Percentiles rank a stretch among this genome's conserved stretches.
Evolutionary conservation across 2,888 invertebrate species (phyloP).

Genomic region (Cerastis leucographa): DNA sequence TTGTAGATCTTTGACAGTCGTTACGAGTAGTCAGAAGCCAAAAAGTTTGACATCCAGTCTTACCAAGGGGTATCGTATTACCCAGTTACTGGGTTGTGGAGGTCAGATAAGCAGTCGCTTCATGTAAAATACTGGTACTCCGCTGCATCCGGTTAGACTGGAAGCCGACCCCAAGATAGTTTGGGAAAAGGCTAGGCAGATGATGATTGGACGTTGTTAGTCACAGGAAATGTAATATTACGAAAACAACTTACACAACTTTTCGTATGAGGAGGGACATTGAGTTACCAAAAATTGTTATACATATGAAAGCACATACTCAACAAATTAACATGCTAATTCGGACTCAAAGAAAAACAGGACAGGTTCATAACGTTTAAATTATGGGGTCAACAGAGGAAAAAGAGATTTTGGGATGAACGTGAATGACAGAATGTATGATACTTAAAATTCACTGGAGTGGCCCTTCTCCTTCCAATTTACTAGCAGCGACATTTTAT

Average conservation of each 20-base stretch:
- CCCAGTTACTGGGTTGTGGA: too few species aligned
- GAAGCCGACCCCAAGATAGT: too few species aligned
- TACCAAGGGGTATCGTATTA: too few species aligned
- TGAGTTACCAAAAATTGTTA: constrained; percentile 2
- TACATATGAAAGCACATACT: constrained; percentile 23
- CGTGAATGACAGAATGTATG: not conserved
- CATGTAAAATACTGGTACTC: too few species aligned
- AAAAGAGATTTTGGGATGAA: not conserved
- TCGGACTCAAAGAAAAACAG: constrained; percentile 39
- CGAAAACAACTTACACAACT: not conserved
- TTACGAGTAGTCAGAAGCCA: too few species aligned
- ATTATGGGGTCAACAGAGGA: constrained; percentile 25
- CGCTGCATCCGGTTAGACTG: too few species aligned
- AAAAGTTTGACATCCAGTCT: too few species aligned
- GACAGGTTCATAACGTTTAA: constrained; percentile 15
- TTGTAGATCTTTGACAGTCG: too few species aligned
- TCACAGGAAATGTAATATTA: not conserved
- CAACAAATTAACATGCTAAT: constrained; percentile 48
- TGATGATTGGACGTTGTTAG: not conserved
- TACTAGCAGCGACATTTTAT: not conserved
- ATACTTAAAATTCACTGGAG: not conserved
- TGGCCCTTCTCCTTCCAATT: too few species aligned
- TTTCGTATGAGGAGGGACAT: not conserved
- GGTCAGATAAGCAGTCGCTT: too few species aligned
- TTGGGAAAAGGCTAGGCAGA: too few species aligned